A percentile compares a stretch with the other conserved stretches of the same genome.
phyloP scores from a whole-genome alignment of 2,113 vertebrate species.

The Dromiciops gliroides region DNA sequence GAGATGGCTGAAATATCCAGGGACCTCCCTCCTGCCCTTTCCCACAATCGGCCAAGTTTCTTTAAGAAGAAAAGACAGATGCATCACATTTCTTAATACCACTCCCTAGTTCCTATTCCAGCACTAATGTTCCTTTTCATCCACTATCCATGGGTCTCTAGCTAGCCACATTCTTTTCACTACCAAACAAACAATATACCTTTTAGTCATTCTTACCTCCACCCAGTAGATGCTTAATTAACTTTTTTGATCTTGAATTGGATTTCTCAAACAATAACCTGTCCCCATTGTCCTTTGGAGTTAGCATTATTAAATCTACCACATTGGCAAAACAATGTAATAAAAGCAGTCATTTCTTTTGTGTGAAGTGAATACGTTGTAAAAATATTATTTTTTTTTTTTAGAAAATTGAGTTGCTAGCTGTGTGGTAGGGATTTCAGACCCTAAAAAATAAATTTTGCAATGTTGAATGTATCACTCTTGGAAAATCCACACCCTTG shows the following conservation, averaged over 20 bases:
- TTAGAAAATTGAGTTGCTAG: not conserved
- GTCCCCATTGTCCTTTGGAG: constrained; percentile 6
- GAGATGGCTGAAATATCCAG: not conserved
- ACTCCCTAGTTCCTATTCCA: not conserved
- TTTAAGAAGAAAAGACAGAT: constrained; percentile 7
- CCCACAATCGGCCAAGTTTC: not conserved
- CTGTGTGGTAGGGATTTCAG: constrained; percentile 22
- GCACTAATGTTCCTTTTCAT: not conserved
- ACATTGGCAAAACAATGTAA: not conserved
- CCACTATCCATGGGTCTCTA: not conserved
- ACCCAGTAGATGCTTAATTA: not conserved
- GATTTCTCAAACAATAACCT: not conserved
- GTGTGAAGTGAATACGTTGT: not conserved
- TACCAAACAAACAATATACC: not conserved
- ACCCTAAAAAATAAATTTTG: constrained; percentile 24
- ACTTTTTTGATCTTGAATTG: not conserved
- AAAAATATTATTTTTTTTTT: not conserved
- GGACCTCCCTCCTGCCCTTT: not conserved
- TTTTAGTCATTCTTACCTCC: not conserved
- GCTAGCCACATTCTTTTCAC: not conserved
- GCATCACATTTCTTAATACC: not conserved
- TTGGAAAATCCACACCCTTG: constrained; percentile 31
- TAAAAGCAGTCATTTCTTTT: not conserved
- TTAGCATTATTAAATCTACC: constrained; percentile 7
- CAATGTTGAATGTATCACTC: not conserved